phyloP scores from a whole-genome alignment of 2,888 invertebrate species.

The Molanna angustata region DNA sequence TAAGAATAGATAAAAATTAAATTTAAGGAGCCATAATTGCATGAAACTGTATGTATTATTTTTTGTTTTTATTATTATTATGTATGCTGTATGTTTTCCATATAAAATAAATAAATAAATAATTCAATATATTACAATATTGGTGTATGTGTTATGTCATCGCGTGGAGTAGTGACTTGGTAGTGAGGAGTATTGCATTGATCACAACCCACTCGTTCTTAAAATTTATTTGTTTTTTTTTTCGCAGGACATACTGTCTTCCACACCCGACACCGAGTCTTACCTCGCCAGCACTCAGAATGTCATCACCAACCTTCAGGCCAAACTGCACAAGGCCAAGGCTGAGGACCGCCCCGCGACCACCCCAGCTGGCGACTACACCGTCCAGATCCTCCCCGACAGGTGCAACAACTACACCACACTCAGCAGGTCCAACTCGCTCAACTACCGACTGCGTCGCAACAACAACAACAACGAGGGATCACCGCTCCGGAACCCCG shows the following conservation, averaged over 20 bases:
- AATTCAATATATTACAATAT: no score
- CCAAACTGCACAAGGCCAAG: slow-evolving; percentile 50
- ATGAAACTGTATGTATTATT: no score
- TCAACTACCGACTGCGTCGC: slow-evolving; percentile 48
- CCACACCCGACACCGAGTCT: slow-evolving; percentile 54
- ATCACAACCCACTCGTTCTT: no score
- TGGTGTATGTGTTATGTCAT: no score
- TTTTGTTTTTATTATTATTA: no score
- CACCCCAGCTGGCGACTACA: slow-evolving; percentile 45
- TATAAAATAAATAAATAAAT: no score
- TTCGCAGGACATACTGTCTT: slow-evolving; percentile 46
- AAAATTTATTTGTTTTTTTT: slow-evolving; percentile 32
- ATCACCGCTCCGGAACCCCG: slow-evolving; percentile 50
- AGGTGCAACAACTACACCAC: slow-evolving; percentile 45
- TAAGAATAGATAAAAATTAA: no score
- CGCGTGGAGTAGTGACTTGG: no score
- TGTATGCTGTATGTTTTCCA: no score
- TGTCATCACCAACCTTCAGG: slow-evolving; percentile 60
- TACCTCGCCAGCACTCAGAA: slow-evolving; percentile 60
- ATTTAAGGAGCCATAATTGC: no score
- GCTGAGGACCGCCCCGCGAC: slow-evolving; percentile 38
- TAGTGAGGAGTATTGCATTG: no score
- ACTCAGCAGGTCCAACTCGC: slow-evolving; percentile 49
- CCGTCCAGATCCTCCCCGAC: slow-evolving; percentile 42
- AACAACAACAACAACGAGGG: slow-evolving; percentile 46